Evolutionary conservation across 2,113 vertebrate species (phyloP).

Genomic region (Nansenia antarctica): DNA sequence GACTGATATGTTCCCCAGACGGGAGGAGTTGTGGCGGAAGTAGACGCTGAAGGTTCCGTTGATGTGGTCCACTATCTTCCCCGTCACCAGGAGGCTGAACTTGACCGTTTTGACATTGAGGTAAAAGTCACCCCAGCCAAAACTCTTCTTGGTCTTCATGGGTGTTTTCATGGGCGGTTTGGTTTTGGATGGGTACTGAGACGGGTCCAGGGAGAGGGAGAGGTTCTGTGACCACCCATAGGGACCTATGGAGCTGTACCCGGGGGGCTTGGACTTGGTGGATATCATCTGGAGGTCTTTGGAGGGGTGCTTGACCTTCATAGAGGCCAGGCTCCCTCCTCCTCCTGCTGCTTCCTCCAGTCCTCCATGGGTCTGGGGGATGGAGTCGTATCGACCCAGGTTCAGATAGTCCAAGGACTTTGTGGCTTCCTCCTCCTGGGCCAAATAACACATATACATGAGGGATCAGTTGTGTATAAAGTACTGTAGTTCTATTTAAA

Average conservation of each 20-base stretch:
- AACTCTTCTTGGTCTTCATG: slow-evolving; percentile 75
- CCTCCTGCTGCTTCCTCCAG: neutral
- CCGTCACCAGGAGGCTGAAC: slow-evolving; percentile 77
- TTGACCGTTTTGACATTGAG: slow-evolving; percentile 77
- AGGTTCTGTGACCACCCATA: slow-evolving; percentile 66
- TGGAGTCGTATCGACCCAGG: neutral
- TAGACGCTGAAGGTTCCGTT: slow-evolving; percentile 79
- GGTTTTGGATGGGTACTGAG: slow-evolving; percentile 59
- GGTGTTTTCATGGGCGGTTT: slow-evolving; percentile 59
- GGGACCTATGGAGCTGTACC: slow-evolving; percentile 47
- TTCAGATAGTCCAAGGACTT: slow-evolving; percentile 30
- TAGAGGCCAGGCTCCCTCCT: slow-evolving; percentile 27
- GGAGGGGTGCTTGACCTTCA: slow-evolving; percentile 61
- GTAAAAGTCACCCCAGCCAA: slow-evolving; percentile 79
- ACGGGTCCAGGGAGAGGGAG: slow-evolving; percentile 63
- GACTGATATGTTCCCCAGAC: slow-evolving; percentile 75
- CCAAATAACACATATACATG: slow-evolving; percentile 38
- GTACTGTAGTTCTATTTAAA: slow-evolving; percentile 21
- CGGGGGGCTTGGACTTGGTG: slow-evolving; percentile 61
- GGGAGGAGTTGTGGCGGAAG: slow-evolving; percentile 79
- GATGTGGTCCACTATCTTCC: slow-evolving; percentile 79
- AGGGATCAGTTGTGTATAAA: neutral
- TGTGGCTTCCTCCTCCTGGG: slow-evolving; percentile 48
- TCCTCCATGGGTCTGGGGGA: neutral
- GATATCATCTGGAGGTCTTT: slow-evolving; percentile 68